These are phyloP conservation scores for Bedellia somnulentella DNA, from an alignment of 2,888 invertebrate genomes.

Conservation along the genomic window DNA sequence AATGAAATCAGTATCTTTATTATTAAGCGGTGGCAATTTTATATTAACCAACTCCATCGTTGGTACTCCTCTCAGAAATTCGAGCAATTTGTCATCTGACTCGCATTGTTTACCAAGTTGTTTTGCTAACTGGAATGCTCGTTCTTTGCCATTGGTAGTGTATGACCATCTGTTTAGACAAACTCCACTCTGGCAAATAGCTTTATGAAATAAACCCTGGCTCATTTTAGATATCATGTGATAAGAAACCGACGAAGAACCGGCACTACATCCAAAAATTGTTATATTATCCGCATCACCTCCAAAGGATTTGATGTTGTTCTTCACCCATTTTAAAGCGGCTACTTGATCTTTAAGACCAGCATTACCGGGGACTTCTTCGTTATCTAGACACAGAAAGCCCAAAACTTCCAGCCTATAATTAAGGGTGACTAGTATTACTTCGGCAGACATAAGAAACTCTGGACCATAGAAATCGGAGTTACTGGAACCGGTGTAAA, in stretches of 20 bases:
- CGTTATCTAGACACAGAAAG: slow-evolving; percentile 43
- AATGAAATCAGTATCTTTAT: slow-evolving; percentile 24
- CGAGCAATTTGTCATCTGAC: slow-evolving; percentile 28
- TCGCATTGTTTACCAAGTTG: slow-evolving; percentile 37
- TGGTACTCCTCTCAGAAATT: slow-evolving; percentile 30
- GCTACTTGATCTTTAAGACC: slow-evolving; percentile 51
- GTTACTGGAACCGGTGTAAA: slow-evolving; percentile 51
- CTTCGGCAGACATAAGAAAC: slow-evolving; percentile 39
- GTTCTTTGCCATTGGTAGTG: slow-evolving; percentile 27
- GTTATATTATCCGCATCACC: slow-evolving; percentile 43
- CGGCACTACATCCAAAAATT: slow-evolving; percentile 52
- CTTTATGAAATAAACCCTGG: slow-evolving; percentile 39
- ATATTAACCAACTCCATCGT: slow-evolving; percentile 28
- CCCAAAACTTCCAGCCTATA: slow-evolving; percentile 52
- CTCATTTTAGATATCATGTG: slow-evolving; percentile 46
- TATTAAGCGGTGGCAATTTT: slow-evolving; percentile 26
- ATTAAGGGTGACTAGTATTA: slow-evolving; percentile 47
- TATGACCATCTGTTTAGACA: slow-evolving; percentile 47
- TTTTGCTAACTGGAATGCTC: slow-evolving; percentile 45
- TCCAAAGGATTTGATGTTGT: slow-evolving; percentile 39
- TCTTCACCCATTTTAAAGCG: slow-evolving; percentile 49
- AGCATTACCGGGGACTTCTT: slow-evolving; percentile 49
- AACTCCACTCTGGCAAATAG: slow-evolving; percentile 53
- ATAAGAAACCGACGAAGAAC: slow-evolving; percentile 33
- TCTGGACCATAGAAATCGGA: slow-evolving; percentile 51